Evolutionary conservation across 2,888 invertebrate genomes (phyloP).

Genomic region (Cataglyphis cursor): DNA sequence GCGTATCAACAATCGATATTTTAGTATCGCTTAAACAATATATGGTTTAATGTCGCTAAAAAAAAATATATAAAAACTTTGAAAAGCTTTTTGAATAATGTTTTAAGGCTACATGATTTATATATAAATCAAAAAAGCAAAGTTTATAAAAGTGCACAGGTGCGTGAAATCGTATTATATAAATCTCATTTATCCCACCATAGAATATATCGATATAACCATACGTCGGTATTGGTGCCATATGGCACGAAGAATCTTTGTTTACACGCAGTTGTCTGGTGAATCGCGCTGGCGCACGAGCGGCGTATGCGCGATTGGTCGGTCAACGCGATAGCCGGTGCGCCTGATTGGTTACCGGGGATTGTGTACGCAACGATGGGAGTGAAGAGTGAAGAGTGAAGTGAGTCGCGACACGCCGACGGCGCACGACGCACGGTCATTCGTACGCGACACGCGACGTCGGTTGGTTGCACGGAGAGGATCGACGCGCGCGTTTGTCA

Average conservation of each 20-base stretch:
- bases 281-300: constrained; percentile 37
- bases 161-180: too few species aligned
- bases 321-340: too few species aligned
- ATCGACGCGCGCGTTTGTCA: constrained; percentile 48
- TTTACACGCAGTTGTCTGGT: constrained; percentile 45
- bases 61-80: not conserved
- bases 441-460: constrained; percentile 68
- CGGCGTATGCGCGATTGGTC: constrained; percentile 23
- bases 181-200: not conserved
- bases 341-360: constrained; percentile 47
- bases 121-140: not conserved
- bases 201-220: constrained; percentile 21
- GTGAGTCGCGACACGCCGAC: constrained; percentile 45
- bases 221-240: not conserved
- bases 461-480: constrained; percentile 45
- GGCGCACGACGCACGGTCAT: constrained; percentile 51
- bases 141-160: not conserved
- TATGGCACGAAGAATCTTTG: constrained; percentile 13
- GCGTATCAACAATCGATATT: not conserved
- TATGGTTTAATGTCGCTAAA: not conserved
- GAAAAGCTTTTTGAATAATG: not conserved
- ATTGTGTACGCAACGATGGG: constrained; percentile 56
- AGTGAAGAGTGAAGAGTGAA: not conserved
- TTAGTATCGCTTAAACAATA: not conserved
- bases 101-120: not conserved